Evolutionary conservation across 1,140 invertebrate species (phyloP).

Genomic region (Papilio polytes): DNA sequence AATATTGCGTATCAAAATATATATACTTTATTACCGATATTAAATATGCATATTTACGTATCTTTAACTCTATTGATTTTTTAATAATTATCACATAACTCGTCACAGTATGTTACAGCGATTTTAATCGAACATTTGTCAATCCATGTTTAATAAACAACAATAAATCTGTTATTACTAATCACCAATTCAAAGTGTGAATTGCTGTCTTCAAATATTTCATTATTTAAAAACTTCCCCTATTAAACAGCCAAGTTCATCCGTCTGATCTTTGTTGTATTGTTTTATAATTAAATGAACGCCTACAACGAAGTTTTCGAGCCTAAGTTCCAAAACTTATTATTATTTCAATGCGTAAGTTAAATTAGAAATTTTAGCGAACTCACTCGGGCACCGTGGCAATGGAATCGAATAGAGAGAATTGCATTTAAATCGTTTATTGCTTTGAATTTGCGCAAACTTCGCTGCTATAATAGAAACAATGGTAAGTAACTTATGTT

Average conservation of each 20-base stretch:
- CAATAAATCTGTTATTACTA: not conserved
- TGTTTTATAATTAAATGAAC: conserved; percentile 42
- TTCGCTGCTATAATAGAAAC: conserved; percentile 33
- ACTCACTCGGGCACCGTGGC: conserved; percentile 31
- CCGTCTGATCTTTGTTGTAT: conserved; percentile 40
- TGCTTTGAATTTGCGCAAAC: conserved; percentile 19
- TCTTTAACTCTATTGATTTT: too few species aligned
- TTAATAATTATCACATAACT: too few species aligned
- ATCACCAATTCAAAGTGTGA: conserved; percentile 19
- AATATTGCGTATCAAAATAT: too few species aligned
- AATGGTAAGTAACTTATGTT: conserved; percentile 11
- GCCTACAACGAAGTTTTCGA: conserved; percentile 38
- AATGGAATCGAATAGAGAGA: conserved; percentile 37
- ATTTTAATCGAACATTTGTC: too few species aligned
- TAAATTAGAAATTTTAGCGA: conserved; percentile 40
- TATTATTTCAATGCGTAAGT: conserved; percentile 42
- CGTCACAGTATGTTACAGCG: too few species aligned
- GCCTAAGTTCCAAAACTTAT: conserved; percentile 33
- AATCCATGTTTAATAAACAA: not conserved
- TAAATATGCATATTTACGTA: too few species aligned
- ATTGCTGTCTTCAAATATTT: conserved; percentile 32
- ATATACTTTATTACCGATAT: too few species aligned
- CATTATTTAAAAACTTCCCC: conserved; percentile 35
- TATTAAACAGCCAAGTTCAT: conserved; percentile 39
- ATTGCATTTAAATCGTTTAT: conserved; percentile 41